These are phyloP conservation scores for Philereme vetulata DNA, from an alignment of 2,888 invertebrate genomes.

Conservation along the genomic window DNA sequence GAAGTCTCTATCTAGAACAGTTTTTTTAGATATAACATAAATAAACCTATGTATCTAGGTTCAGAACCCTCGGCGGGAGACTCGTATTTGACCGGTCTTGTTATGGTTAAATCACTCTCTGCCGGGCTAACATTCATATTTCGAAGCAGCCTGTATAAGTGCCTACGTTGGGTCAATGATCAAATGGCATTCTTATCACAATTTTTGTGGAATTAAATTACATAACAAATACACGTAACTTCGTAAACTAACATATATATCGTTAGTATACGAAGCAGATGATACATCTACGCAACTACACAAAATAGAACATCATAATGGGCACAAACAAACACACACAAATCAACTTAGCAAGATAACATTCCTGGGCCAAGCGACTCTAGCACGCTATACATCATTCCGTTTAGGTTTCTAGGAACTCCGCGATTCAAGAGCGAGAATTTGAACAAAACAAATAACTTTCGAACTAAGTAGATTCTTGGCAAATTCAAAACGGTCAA, in stretches of 20 bases:
- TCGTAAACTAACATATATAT: conserved; percentile 21
- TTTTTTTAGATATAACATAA: too few species aligned
- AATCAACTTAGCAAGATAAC: conserved; percentile 45
- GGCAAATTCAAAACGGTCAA: too few species aligned
- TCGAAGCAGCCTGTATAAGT: conserved; percentile 4
- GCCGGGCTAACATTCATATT: too few species aligned
- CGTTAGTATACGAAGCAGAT: conserved; percentile 16
- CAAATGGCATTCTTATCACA: conserved; percentile 27
- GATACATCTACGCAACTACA: conserved; percentile 12
- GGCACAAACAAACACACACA: conserved; percentile 52
- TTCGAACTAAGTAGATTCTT: too few species aligned
- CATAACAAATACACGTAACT: neutral
- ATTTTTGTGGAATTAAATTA: conserved; percentile 12
- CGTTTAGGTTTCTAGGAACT: neutral
- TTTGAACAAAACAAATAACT: too few species aligned
- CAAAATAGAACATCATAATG: conserved; percentile 42
- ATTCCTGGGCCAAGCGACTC: conserved; percentile 35
- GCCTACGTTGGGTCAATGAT: conserved; percentile 31
- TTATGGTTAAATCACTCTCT: too few species aligned
- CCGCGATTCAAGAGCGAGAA: too few species aligned
- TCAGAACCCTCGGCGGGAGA: too few species aligned
- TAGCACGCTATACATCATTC: conserved; percentile 1
- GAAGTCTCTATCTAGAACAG: too few species aligned
- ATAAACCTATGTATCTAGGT: too few species aligned
- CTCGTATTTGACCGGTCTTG: too few species aligned